Evolutionary conservation across 2,888 invertebrate species (phyloP), one percentile per base, ranked within the genome.

Genomic region (Mythimna albipuncta): DNA sequence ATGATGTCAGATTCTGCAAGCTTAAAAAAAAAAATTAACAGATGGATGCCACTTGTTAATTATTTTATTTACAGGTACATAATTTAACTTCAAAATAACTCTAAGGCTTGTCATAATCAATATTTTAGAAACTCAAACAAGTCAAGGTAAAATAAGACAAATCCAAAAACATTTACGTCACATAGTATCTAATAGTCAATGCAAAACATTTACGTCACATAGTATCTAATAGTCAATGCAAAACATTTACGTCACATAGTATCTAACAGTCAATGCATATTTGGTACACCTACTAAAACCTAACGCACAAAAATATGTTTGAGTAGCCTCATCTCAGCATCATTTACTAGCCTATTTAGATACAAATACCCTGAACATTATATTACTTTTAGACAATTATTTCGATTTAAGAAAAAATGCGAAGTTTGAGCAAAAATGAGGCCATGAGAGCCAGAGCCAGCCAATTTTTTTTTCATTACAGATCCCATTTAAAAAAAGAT

Each of bases 291-390:
- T 21, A 26, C 5, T 64, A 50, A 13, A 41, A 57, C 13, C 11
- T 16, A 32, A 68, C 10, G 64, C 67, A 61, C 61, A 68, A 68
- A 78, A 62, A 73, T 66, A 32, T 61, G 65, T 54, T 47, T n/a
- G 54, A 76, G 32, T 69, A 61, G 61, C 41, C 38, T 41, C 47
- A 38, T 19, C 10, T 9, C 9, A 19, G 61, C 13, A 32, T 47
- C 3, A 66, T 62, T 50, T 61, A 68, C 4, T 61, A 69, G 16
- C 68, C 47, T 67, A 61, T 75, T 41, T 62, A 69, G 11, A 78
- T 61, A 71, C 16, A 67, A 77, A 69, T 83, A 85, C 85, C 85
- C 85, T 85, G 85, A 80, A 82, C 64, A 72, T 65, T 75, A 41
- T 2, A 71, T 64, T 75, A 41, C 5, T 32, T 54, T 66, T 64